phyloP scores from a whole-genome alignment of 1,140 invertebrate species.

The Solen grandis region DNA sequence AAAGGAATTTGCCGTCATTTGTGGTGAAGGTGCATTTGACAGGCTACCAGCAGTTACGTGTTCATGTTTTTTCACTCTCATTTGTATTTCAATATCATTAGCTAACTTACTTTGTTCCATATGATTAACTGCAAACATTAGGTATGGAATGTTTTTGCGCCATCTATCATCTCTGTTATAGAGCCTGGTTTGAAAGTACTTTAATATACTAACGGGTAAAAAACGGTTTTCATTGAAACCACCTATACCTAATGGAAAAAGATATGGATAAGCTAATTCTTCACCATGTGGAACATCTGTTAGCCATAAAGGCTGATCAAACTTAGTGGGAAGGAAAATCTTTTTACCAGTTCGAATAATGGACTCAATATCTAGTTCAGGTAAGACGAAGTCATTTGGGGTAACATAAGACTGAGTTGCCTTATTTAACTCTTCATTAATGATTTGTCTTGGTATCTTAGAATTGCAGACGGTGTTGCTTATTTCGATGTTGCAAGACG shows the following conservation, averaged over 20 bases:
- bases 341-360: background rate
- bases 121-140: slow-evolving; percentile 3
- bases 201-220: background rate
- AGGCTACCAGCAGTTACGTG: background rate
- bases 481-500: background rate
- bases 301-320: slow-evolving; percentile 9
- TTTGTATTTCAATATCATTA: slow-evolving; percentile 13
- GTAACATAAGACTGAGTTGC: background rate
- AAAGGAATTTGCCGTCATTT: slow-evolving; percentile 27
- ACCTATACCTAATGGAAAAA: slow-evolving; percentile 32
- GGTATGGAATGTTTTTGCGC: slow-evolving; percentile 37
- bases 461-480: background rate
- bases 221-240: background rate
- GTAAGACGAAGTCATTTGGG: slow-evolving; percentile 1
- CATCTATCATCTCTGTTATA: slow-evolving; percentile 22
- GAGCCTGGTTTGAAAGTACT: slow-evolving; percentile 12
- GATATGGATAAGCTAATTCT: slow-evolving; percentile 32
- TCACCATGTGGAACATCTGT: slow-evolving; percentile 20
- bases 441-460: background rate
- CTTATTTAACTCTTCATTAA: background rate
- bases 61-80: slow-evolving; percentile 17
- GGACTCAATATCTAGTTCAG: background rate
- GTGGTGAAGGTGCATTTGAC: background rate
- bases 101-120: background rate
- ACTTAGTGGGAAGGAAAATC: slow-evolving; percentile 1